These are phyloP conservation scores for Brachyopa scutellaris DNA, from an alignment of 2,888 invertebrate genomes.

Conservation along the genomic window DNA sequence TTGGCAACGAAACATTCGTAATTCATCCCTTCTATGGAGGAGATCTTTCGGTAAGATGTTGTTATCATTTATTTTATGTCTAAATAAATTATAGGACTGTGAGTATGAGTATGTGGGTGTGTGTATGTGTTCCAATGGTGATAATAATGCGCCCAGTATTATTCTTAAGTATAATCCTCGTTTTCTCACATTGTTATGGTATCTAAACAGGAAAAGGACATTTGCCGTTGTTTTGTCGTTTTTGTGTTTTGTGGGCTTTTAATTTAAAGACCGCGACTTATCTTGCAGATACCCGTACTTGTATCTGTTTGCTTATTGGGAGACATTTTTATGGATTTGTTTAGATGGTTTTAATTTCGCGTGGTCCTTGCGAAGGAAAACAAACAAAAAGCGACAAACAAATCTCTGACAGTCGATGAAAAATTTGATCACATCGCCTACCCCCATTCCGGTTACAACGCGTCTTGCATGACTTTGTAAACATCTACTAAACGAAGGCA, in stretches of 20 bases:
- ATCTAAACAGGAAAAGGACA: too few species aligned
- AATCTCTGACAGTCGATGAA: neutral
- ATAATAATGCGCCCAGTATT: conserved; percentile 28
- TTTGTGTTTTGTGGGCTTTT: neutral
- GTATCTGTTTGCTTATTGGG: neutral
- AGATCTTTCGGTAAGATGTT: conserved; percentile 93
- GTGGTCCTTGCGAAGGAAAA: neutral
- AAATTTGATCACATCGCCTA: neutral
- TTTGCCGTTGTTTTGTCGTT: too few species aligned
- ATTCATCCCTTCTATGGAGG: conserved; percentile 99
- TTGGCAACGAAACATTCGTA: conserved; percentile 98
- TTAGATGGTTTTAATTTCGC: neutral
- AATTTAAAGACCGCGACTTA: conserved; percentile 16
- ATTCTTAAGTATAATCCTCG: conserved; percentile 29
- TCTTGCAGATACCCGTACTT: neutral
- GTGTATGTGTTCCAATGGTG: neutral
- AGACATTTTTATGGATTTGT: conserved; percentile 26
- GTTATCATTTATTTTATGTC: conserved; percentile 64
- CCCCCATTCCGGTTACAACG: conserved; percentile 8
- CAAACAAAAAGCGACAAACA: neutral
- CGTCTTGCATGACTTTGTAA: conserved; percentile 42
- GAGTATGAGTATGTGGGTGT: neutral
- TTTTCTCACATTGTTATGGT: conserved; percentile 16
- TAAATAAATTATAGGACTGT: conserved; percentile 50
- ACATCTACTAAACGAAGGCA: conserved; percentile 41